phyloP scores from a whole-genome alignment of 2,797 vertebrate species.

The Dendrocincla tyrannina region DNA sequence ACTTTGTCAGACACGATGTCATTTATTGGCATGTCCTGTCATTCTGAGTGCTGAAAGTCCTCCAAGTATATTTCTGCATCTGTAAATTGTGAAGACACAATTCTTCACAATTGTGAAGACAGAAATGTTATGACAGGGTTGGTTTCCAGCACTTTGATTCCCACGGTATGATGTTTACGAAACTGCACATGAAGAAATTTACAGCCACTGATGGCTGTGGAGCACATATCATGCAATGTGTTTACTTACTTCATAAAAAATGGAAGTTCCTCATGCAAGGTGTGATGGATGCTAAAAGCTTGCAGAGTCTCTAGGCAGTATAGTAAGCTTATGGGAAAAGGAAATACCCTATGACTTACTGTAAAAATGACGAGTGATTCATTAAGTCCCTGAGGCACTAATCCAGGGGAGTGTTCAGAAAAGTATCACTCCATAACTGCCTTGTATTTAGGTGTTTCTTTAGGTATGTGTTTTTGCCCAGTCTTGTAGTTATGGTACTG shows the following conservation, averaged over 20 bases:
- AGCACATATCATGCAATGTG: neutral
- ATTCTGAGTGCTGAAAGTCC: neutral
- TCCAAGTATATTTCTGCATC: neutral
- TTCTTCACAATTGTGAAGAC: too few species aligned
- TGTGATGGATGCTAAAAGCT: neutral
- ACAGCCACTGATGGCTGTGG: neutral
- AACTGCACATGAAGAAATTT: neutral
- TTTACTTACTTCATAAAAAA: neutral
- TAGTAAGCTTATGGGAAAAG: neutral
- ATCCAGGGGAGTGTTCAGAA: neutral
- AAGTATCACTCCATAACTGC: neutral
- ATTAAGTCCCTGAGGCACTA: neutral
- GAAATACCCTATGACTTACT: neutral
- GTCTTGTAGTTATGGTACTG: neutral
- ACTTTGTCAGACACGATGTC: neutral
- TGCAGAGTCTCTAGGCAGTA: neutral
- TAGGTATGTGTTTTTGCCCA: neutral
- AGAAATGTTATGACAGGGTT: neutral
- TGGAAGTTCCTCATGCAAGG: neutral
- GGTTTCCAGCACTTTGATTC: neutral
- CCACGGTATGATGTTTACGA: neutral
- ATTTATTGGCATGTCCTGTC: neutral
- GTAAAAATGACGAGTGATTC: neutral
- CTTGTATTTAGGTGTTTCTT: neutral
- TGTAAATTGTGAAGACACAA: too few species aligned